Evolutionary conservation across 35 echinoderm and acorn worm species (phyloP), one percentile per base, ranked within the genome.

Genomic region (Nesometra sesokonis): DNA sequence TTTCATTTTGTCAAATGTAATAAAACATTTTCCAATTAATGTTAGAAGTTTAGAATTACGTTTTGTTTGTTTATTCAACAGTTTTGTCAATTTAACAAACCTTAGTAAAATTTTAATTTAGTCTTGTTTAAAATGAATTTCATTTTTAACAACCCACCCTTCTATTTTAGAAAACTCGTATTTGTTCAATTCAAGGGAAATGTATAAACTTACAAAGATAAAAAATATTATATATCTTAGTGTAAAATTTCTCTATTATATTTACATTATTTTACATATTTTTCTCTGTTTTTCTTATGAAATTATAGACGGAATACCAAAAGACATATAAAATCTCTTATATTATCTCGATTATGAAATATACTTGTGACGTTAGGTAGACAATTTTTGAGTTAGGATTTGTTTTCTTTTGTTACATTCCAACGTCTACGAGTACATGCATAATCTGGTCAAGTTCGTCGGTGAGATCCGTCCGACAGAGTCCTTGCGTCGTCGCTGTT

Each of bases 361-460:
- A 67, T 9, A 67, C 23, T 67, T 80, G 3, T 80, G 78, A 32
- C 11, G 15, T 34, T 35, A 80, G 11, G 31, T 78, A 78, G 27
- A 78, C 77, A 78, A 30, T 9, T 9, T 78, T 78, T 33, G 11
- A 5, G 34, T 80, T 34, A 9, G 31, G 5, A 34, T 34, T 32
- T 13, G 32, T 80, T 34, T 78, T 78, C 3, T 78, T n/a, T 78
- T 67, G 31, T 93, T 81, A 93, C 92, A 93, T 93, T 85, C 92
- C 92, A 77, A 93, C 92, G 85, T 93, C 92, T n/a, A 93, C 88
- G 32, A 93, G 88, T 30, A 93, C 89, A 83, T 93, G 88, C 92
- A 93, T 93, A 78, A 93, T 93, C 87, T 93, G 92, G 90, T 93
- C 92, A 77, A 93, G 88, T 82, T 93, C 92, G 36, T 93, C 92